Percentiles rank a stretch among this genome's conserved stretches.
These are phyloP conservation scores for Trissolcus japonicus DNA, from an alignment of 2,888 invertebrate genomes.

Conservation along the genomic window DNA sequence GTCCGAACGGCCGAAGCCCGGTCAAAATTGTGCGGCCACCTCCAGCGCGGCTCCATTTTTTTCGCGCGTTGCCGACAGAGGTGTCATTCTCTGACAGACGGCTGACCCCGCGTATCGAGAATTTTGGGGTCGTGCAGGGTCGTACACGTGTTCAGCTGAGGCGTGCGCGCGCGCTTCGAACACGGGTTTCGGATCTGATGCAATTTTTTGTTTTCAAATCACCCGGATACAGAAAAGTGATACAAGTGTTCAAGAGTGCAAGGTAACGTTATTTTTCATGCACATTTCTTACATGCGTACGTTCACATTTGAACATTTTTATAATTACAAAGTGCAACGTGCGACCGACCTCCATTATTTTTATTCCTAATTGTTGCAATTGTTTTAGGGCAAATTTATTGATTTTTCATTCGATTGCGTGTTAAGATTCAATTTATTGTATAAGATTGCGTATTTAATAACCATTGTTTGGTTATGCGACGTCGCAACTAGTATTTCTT, in stretches of 20 bases:
- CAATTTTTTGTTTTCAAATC: neutral
- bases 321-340: too few species aligned
- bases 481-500: too few species aligned
- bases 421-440: too few species aligned
- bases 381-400: too few species aligned
- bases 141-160: constrained; percentile 16
- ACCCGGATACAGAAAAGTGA: neutral
- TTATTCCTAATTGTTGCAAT: too few species aligned
- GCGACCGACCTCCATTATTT: too few species aligned
- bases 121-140: constrained; percentile 10
- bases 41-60: neutral
- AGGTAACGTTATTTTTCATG: neutral
- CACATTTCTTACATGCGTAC: neutral
- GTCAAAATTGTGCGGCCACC: neutral
- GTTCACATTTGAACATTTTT: too few species aligned
- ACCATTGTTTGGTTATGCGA: too few species aligned
- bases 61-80: neutral
- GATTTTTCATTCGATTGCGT: too few species aligned
- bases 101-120: neutral
- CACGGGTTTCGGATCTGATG: neutral
- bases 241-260: constrained; percentile 8
- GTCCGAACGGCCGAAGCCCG: neutral
- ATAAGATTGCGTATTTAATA: too few species aligned
- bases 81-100: neutral
- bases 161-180: constrained; percentile 20